Evolutionary conservation across 2,113 vertebrate genomes (phyloP), one percentile per base, ranked within the genome.

Genomic region (Pachyramphus minor): DNA sequence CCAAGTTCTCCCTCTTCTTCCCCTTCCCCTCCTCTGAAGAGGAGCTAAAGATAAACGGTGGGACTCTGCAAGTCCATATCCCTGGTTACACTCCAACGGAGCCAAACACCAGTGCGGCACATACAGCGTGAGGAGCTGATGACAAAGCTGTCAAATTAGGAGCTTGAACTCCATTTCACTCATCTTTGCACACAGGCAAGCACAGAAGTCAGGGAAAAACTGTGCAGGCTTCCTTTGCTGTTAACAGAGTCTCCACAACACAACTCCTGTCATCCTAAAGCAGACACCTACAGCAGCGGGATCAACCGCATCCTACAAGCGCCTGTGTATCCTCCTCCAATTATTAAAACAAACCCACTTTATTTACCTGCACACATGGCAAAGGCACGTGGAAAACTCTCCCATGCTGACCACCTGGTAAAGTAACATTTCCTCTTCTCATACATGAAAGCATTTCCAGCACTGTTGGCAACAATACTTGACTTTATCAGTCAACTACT

Each of bases 1-100:
- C 71, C 75, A 85, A 95, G 72, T 86, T 90, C 14, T 81, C 68
- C 86, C 39, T 88, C 66, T 82, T 62, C 60, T 53, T 8, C 62
- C 88, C 28, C 91, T 75, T 47, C 71, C 79, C 50, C 81, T 91
- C 28, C 80, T 71, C 37, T 24, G 37, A 77, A 80, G 42, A 71
- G 22, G 0, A 79, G 84, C 89, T 88, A 66, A 81, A 68, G 87
- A 73, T 67, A 75, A 87, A 52, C 0, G 11, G 62, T 49, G 75
- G 74, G 62, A 73, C 64, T 47, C 53, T n/a, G 75, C 63, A 27
- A 59, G 33, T 10, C 52, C 1, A 4, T 55, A 83, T 69, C 72
- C 75, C 91, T 79, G 53, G 84, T 82, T 58, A 72, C 35, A 20
- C 12, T 2, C 17, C 11, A 6, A 16, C 0, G 44, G 33, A 47